Evolutionary conservation across 2,888 invertebrate genomes (phyloP).

Genomic region (Ectropis crepuscularia): DNA sequence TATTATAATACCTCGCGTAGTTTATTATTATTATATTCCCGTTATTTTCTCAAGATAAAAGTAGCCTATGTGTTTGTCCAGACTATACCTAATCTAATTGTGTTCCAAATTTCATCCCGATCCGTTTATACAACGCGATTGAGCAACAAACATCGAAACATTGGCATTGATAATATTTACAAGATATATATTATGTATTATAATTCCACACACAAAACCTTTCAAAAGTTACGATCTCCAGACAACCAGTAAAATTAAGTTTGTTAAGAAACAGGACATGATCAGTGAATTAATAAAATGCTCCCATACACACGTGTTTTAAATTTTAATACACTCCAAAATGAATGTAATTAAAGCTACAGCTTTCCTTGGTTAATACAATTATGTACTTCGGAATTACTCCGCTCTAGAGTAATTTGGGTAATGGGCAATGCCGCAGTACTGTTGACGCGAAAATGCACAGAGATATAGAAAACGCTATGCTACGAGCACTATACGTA

Average conservation of each 20-base stretch:
- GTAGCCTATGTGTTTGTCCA: too few relatives aligned
- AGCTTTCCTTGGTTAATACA: conserved; percentile 38
- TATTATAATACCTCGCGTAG: too few relatives aligned
- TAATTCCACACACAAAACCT: too few relatives aligned
- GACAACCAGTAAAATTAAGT: neutral
- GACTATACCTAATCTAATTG: too few relatives aligned
- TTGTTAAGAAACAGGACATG: neutral
- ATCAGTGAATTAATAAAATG: neutral
- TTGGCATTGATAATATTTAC: too few relatives aligned
- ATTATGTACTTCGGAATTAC: conserved; percentile 40
- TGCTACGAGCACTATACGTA: neutral
- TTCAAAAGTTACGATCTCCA: neutral
- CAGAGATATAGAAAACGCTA: neutral
- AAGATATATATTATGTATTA: too few relatives aligned
- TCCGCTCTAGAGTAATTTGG: conserved; percentile 28
- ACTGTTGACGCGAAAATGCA: neutral
- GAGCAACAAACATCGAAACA: too few relatives aligned
- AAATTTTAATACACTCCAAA: conserved; percentile 27
- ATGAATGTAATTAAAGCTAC: conserved; percentile 39
- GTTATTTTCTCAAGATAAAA: too few relatives aligned
- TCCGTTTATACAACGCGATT: too few relatives aligned
- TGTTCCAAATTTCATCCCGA: too few relatives aligned
- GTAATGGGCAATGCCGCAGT: conserved; percentile 29
- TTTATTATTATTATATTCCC: too few relatives aligned
- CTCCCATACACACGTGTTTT: conserved; percentile 5